Evolutionary conservation across 30 jellyfish, hydroid and myxozoan species (phyloP).

Genomic region (Hydractinia symbiolongicarpus): DNA sequence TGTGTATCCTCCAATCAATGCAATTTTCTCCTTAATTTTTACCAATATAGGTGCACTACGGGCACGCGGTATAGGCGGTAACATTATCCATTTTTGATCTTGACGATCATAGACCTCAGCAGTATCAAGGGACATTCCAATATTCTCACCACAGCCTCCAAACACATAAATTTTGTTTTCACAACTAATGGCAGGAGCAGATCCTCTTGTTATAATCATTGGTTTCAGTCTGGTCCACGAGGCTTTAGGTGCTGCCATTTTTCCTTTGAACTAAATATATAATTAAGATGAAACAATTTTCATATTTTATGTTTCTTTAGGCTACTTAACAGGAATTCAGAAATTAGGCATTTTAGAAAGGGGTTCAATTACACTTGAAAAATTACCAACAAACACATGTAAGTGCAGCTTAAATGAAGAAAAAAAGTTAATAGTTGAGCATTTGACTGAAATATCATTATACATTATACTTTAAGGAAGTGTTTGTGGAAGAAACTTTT

Average conservation of each 20-base stretch:
- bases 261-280: too few species aligned
- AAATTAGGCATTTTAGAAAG: too few species aligned
- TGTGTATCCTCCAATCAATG: slow-evolving; percentile 5
- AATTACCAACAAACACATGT: too few species aligned
- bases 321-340: too few species aligned
- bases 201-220: neutral
- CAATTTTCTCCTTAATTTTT: neutral
- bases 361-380: too few species aligned
- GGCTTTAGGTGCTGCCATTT: neutral
- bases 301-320: too few species aligned
- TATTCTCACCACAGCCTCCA: slow-evolving; percentile 23
- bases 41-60: neutral
- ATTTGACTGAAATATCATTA: too few species aligned
- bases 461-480: too few species aligned
- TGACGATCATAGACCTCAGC: neutral
- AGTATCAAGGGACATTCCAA: slow-evolving; percentile 8
- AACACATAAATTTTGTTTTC: slow-evolving; percentile 4
- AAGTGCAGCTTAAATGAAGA: too few species aligned
- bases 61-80: neutral
- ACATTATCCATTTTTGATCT: neutral
- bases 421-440: too few species aligned
- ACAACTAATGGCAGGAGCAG: slow-evolving; percentile 1
- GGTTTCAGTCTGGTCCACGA: neutral
- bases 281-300: too few species aligned
- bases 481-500: too few species aligned